These are phyloP conservation scores for Stictonetta naevosa DNA, from an alignment of 2,113 vertebrate species.

Conservation along the genomic window DNA sequence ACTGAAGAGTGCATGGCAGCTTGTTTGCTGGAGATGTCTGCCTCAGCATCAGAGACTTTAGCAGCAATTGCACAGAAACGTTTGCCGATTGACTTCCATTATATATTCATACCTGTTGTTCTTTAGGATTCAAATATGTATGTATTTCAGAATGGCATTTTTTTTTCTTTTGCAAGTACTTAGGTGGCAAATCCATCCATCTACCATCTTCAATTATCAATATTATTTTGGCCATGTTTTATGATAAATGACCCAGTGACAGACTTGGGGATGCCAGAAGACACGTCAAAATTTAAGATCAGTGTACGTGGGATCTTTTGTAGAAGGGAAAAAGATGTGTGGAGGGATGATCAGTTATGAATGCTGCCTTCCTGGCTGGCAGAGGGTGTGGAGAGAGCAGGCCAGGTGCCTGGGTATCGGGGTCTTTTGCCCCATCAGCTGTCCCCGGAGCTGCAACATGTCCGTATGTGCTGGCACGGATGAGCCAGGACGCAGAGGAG, in stretches of 20 bases:
- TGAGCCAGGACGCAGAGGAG: not conserved
- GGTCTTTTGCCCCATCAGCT: constrained; percentile 19
- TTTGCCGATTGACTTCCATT: not conserved
- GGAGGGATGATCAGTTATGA: not conserved
- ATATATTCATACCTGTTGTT: not conserved
- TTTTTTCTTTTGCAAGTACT: not conserved
- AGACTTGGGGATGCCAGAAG: not conserved
- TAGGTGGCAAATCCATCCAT: not conserved
- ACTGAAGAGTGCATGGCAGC: constrained; percentile 44
- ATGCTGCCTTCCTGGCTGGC: not conserved
- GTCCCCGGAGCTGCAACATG: not conserved
- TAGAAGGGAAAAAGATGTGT: not conserved
- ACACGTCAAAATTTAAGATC: not conserved
- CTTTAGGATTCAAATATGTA: not conserved
- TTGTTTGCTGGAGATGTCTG: constrained; percentile 46
- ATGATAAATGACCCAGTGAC: not conserved
- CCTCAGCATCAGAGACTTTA: not conserved
- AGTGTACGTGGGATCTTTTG: not conserved
- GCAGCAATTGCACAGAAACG: not conserved
- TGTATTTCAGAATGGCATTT: not conserved
- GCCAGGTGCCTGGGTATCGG: not conserved
- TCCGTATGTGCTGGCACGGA: constrained; percentile 18
- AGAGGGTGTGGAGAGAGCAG: not conserved
- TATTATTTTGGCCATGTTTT: not conserved
- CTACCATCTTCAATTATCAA: not conserved